These are phyloP conservation scores for Papilio polytes DNA, from an alignment of 1,140 invertebrate genomes.

Conservation along the genomic window DNA sequence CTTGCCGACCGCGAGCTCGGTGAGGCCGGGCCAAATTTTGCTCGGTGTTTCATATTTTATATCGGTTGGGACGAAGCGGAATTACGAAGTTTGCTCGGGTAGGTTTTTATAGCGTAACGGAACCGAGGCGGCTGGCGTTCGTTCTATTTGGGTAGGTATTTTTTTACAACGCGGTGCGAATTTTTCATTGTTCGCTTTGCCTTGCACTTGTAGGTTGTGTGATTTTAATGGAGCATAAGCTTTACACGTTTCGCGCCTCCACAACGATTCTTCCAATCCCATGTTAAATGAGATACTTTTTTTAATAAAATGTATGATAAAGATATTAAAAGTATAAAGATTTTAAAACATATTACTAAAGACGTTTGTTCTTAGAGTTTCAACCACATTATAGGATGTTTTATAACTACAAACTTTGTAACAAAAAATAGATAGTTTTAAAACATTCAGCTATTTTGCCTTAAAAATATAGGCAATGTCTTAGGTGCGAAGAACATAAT, in stretches of 20 bases:
- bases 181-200: slow-evolving; percentile 74
- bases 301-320: slow-evolving; percentile 10
- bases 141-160: slow-evolving; percentile 72
- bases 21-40: slow-evolving; percentile 64
- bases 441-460: no score
- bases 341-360: background rate
- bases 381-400: no score
- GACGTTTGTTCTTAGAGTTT: no score
- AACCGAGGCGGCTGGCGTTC: slow-evolving; percentile 65
- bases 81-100: slow-evolving; percentile 79
- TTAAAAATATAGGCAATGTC: background rate
- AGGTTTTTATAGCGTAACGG: slow-evolving; percentile 77
- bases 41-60: slow-evolving; percentile 82
- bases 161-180: slow-evolving; percentile 60
- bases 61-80: slow-evolving; percentile 73
- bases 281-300: slow-evolving; percentile 46
- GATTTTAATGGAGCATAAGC: slow-evolving; percentile 67
- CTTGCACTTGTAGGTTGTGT: slow-evolving; percentile 64
- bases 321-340: background rate
- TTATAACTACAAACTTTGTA: no score
- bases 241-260: slow-evolving; percentile 54
- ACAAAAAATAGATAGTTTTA: no score
- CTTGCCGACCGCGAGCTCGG: slow-evolving; percentile 46
- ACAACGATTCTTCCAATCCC: slow-evolving; percentile 51
- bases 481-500: background rate